Base-by-base conservation (phyloP, 2,888 invertebrate genomes). In the Pachymerium ferrugineum region DNA sequence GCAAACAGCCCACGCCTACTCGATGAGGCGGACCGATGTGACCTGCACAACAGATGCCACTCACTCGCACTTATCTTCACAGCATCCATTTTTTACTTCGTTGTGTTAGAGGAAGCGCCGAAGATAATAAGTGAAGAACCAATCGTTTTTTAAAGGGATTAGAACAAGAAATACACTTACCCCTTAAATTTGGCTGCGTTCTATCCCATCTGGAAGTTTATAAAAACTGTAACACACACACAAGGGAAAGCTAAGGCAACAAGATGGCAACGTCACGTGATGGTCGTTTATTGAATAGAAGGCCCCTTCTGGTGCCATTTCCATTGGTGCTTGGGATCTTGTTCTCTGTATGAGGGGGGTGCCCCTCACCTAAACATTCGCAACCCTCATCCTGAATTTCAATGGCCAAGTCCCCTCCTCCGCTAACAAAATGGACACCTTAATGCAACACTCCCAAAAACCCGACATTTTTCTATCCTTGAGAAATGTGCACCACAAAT, bases 291-390 rank as follows among this genome's bases (percentile, higher is more conserved):
- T 72, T 72, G 72, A 72, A 72, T 72, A 72, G 72, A 47, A 72
- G 72, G 72, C 72, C 72, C 72, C 72, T 72, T 72, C 31, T 72
- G 72, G 72, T 72, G 29, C 72, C 72, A 72, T 72, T 72, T 72
- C 62, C 72, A 72, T 72, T 72, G 72, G 72, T 54, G 72, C 54
- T 69, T 62, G 62, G 62, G 62, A 62, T 62, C 62, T 62, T 62
- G 62, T 62, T 62, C 62, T 62, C 25, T 62, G 62, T 62, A n/a
- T 28, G 62, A n/a, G n/a, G n/a, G 62, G 38, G 62, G 62, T 22
- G 25, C 28, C 62, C 62, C 62, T 62, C 62, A 62, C 62, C 62
- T 62, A 62, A 62, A 62, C 62, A 62, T 62, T 62, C 25, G 62
- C 62, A 62, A 62, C 62, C 62, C 62, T 62, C 62, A 62, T 62